Evolutionary conservation across 2,113 vertebrate genomes (phyloP), one percentile per base, ranked within the genome.

Genomic region (Chaetura pelagica): DNA sequence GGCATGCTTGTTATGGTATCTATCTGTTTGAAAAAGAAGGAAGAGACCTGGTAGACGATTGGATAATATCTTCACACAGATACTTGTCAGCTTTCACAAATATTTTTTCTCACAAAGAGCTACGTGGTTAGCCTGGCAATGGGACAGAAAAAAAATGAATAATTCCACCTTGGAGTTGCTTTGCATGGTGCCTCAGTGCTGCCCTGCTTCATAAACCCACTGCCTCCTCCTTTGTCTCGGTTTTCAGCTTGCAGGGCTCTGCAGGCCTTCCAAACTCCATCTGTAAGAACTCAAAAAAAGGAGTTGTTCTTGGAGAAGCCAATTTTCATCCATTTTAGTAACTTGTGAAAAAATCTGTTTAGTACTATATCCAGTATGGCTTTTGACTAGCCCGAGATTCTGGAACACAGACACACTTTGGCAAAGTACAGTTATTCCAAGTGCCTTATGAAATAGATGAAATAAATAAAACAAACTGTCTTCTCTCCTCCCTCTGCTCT

Each of bases 301-400:
- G 78, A 93, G 84, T 85, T 92, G 93, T 81, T 95, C 81, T 84
- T 69, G 89, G 87, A 91, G 77, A 91, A 97, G 94, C 95, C 95
- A 95, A 93, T 94, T 95, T 94, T 94, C 62, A 87, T 92, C 91
- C 91, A 1, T 95, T 97, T 94, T 95, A 95, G 94, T 94, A 96
- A 93, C 89, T 94, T 76, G 91, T 40, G 93, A 90, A 96, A 89
- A 96, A 95, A 96, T 95, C 95, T 95, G 95, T 95, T 95, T 94
- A 74, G 95, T 85, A 93, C 93, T 96, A 87, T 91, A 96, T 91
- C 93, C 96, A 94, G 94, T 87, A 93, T 68, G 84, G 93, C 90
- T 95, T 94, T 80, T 64, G 90, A 83, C 87, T 97, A 96, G 87
- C 91, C 72, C 2, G 84, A 85, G 96, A 91, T 94, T 96, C 81